Evolutionary conservation across 2,888 invertebrate species (phyloP), one percentile per base, ranked within the genome.

Genomic region (Meliscaeva auricollis): DNA sequence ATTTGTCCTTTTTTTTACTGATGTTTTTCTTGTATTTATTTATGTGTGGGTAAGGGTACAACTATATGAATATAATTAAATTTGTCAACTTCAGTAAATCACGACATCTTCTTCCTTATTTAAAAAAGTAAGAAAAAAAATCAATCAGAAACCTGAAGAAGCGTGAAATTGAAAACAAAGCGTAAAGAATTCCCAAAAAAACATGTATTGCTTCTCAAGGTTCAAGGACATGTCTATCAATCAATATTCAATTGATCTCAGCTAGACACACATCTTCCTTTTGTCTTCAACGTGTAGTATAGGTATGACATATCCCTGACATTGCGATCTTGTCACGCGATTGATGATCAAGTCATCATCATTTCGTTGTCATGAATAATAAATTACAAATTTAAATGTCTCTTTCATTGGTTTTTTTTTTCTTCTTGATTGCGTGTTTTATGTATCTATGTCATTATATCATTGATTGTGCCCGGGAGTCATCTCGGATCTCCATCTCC

Each of bases 301-400:
- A 46, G 17, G 1, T 5, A 9, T 38, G 38, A 11, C 13, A 32
- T 46, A 20, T 60, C 72, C 66, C 15, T 50, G 48, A 50, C 66
- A 50, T 66, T 50, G 30, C 20, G 22, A 70, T 30, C 74, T 35
- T 75, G 79, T 75, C 83, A 84, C 79, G 79, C 80, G 70, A 84
- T 80, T 62, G 75, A 62, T 72, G 72, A 84, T 80, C 52, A 76
- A 80, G 80, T 50, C 80, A 66, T 84, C 82, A 78, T 77, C 64
- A 15, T 35, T 35, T 70, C 58, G n/a, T 58, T 80, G 80, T 72
- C 76, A 84, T 84, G 80, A 84, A 84, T 84, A 80, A 76, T 84
- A 80, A 80, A 80, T 84, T 84, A 79, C 38, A 80, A 84, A 80
- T 80, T 84, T 84, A 72, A 84, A 76, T 80, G 83, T 44, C 54